These are phyloP conservation scores for Podargus strigoides DNA, from an alignment of 2,797 vertebrate genomes.

Conservation along the genomic window DNA sequence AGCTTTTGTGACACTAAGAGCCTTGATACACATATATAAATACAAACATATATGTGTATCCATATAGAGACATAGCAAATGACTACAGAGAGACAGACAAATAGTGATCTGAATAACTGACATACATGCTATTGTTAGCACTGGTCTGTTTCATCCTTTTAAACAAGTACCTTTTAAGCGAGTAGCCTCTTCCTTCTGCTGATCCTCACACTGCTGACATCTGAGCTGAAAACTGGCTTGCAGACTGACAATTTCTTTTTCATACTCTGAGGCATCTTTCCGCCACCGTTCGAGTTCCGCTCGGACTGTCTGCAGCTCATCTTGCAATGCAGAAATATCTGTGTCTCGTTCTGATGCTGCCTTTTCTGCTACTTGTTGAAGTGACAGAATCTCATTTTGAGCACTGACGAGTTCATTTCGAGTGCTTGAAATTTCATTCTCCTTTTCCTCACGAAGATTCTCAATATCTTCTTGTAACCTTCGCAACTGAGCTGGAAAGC, in stretches of 20 bases:
- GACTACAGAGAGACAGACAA: neutral
- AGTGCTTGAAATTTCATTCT: conserved; percentile 86
- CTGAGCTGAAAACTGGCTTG: conserved; percentile 85
- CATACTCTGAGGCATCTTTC: conserved; percentile 83
- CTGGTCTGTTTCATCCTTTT: neutral
- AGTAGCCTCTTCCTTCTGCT: conserved; percentile 78
- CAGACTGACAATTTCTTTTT: conserved; percentile 84
- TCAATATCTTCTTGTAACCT: conserved; percentile 91
- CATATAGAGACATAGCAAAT: fast-evolving
- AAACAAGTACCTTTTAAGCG: conserved; percentile 81
- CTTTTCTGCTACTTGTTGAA: conserved; percentile 86
- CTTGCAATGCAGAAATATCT: conserved; percentile 84
- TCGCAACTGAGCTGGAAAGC: conserved; percentile 83
- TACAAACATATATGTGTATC: fast-evolving
- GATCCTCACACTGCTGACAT: conserved; percentile 79
- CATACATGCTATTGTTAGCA: neutral
- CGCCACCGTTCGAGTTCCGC: conserved; percentile 88
- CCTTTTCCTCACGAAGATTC: conserved; percentile 88
- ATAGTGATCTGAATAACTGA: fast-evolving
- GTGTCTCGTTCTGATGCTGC: conserved; percentile 84
- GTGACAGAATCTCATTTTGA: conserved; percentile 88
- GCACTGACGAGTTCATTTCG: conserved; percentile 87
- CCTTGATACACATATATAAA: neutral
- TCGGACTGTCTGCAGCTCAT: conserved; percentile 81
- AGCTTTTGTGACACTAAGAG: neutral